Percentiles rank a stretch among this genome's conserved stretches.
phyloP scores from a whole-genome alignment of 2,113 vertebrate genomes.

The Girardinichthys multiradiatus region DNA sequence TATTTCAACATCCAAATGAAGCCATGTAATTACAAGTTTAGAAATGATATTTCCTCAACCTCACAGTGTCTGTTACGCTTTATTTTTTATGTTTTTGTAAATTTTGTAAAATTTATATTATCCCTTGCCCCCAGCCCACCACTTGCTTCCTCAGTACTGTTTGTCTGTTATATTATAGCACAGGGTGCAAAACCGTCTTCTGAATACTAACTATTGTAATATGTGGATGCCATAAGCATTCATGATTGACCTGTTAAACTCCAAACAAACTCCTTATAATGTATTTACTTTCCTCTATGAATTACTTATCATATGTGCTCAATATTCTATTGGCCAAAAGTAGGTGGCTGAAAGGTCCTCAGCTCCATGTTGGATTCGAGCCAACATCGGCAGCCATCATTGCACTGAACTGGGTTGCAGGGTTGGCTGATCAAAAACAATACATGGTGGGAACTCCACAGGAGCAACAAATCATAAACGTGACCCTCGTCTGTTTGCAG shows the following conservation, averaged over 20 bases:
- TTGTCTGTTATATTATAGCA: slow-evolving; percentile 46
- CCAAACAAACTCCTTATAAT: slow-evolving; percentile 30
- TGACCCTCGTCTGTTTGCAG: slow-evolving; percentile 70
- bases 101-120: slow-evolving; percentile 19
- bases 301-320: slow-evolving; percentile 40
- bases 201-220: slow-evolving; percentile 42
- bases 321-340: slow-evolving; percentile 56
- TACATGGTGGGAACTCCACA: slow-evolving; percentile 64
- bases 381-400: slow-evolving; percentile 76
- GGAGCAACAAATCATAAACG: slow-evolving; percentile 74
- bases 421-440: slow-evolving; percentile 78
- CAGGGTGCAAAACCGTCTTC: slow-evolving; percentile 31
- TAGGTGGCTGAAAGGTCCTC: slow-evolving; percentile 54
- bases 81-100: slow-evolving; percentile 22
- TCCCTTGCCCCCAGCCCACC: slow-evolving; percentile 8
- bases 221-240: slow-evolving; percentile 51
- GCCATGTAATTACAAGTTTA: slow-evolving; percentile 71
- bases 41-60: slow-evolving; percentile 60
- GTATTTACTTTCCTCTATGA: slow-evolving; percentile 33
- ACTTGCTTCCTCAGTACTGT: slow-evolving; percentile 24
- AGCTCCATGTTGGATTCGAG: slow-evolving; percentile 64
- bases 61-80: slow-evolving; percentile 54
- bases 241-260: slow-evolving; percentile 39
- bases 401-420: slow-evolving; percentile 79
- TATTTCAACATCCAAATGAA: slow-evolving; percentile 68